Conservation (phyloP, 2,797 vertebrate genomes). For the Harpagifer antarcticus region DNA sequence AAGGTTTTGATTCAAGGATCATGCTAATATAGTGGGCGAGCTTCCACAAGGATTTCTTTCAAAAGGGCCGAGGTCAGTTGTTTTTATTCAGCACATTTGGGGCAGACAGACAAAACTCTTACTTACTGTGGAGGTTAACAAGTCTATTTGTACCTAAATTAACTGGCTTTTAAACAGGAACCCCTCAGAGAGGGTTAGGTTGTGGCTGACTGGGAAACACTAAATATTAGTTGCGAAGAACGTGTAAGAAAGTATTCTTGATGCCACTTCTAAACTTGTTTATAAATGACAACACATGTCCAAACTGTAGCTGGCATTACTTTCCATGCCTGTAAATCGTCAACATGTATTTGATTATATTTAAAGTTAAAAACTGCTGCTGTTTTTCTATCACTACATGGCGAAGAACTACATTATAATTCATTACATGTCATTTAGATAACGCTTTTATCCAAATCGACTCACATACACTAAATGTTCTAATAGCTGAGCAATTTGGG, state of each 20-base stretch:
- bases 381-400: neutral
- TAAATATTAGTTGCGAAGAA: neutral
- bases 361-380: neutral
- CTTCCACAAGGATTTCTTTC: constrained; percentile 6
- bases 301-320: neutral
- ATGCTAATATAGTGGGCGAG: neutral
- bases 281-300: neutral
- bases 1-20: constrained; percentile 19
- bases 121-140: constrained; percentile 2
- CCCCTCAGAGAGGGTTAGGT: neutral
- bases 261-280: neutral
- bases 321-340: neutral
- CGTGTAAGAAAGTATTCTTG: neutral
- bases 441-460: too few species aligned
- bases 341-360: neutral
- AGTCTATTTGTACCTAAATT: neutral
- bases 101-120: neutral
- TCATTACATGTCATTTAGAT: too few species aligned
- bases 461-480: too few species aligned
- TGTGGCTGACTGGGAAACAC: neutral
- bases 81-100: neutral
- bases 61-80: neutral
- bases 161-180: neutral
- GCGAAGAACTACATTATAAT: neutral
- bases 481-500: too few species aligned